phyloP scores from a whole-genome alignment of 2,113 vertebrate species.

The Calonectris borealis region DNA sequence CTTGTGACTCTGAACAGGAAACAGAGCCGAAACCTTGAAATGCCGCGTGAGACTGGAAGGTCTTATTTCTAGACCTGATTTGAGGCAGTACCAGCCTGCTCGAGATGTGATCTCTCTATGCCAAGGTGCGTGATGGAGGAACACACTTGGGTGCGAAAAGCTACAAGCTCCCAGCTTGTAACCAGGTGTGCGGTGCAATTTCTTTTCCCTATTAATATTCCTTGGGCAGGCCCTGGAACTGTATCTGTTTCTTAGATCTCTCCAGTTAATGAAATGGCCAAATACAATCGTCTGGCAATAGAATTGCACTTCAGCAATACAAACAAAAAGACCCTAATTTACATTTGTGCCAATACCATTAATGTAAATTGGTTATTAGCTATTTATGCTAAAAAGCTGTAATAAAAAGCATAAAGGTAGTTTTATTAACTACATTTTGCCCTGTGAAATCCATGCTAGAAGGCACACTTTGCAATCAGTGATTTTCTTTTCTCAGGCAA shows the following conservation, averaged over 20 bases:
- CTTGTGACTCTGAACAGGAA: neutral
- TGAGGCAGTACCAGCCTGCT: neutral
- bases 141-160: neutral
- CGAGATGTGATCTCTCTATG: neutral
- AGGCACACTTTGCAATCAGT: slow-evolving; percentile 52
- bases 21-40: neutral
- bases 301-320: slow-evolving; percentile 42
- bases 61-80: neutral
- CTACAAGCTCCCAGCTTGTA: neutral
- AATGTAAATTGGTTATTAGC: slow-evolving; percentile 77
- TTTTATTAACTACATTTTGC: slow-evolving; percentile 71
- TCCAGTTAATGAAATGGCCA: slow-evolving; percentile 65
- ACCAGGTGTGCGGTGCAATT: slow-evolving; percentile 37
- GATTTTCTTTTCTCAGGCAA: neutral
- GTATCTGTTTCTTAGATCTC: slow-evolving; percentile 57
- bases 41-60: rapidly evolving
- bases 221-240: slow-evolving; percentile 21
- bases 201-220: slow-evolving; percentile 62
- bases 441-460: slow-evolving; percentile 62
- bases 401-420: slow-evolving; percentile 71
- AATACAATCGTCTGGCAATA: slow-evolving; percentile 27
- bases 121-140: rapidly evolving
- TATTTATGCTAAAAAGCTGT: slow-evolving; percentile 70
- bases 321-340: slow-evolving; percentile 67
- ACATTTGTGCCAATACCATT: slow-evolving; percentile 66